Percentiles rank a stretch among this genome's conserved stretches.
These are phyloP conservation scores for Synanthedon formicaeformis DNA, from an alignment of 2,888 invertebrate species.

Conservation along the genomic window DNA sequence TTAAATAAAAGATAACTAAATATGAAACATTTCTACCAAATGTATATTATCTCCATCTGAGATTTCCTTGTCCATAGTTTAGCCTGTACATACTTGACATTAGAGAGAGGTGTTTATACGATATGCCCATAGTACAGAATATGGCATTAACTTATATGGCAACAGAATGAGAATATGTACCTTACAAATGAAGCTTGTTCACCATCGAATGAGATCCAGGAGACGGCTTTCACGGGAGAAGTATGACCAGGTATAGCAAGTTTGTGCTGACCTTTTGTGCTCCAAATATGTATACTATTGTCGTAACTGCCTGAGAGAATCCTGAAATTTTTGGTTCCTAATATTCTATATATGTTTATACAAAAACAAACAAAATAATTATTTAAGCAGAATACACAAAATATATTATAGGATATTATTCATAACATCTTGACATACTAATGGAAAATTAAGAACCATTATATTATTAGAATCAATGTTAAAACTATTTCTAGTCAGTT, in stretches of 20 bases:
- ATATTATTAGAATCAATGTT: too few relatives aligned
- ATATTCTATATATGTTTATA: neutral
- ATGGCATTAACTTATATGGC: too few relatives aligned
- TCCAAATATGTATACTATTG: constrained; percentile 92
- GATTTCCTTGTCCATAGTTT: too few relatives aligned
- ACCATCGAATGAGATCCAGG: constrained; percentile 82
- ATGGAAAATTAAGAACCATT: neutral
- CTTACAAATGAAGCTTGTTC: constrained; percentile 78
- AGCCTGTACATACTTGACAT: too few relatives aligned
- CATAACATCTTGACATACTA: neutral
- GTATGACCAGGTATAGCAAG: constrained; percentile 88
- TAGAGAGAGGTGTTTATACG: too few relatives aligned
- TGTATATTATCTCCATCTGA: too few relatives aligned
- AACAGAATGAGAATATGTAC: constrained; percentile 26
- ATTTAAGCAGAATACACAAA: neutral
- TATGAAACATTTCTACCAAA: too few relatives aligned
- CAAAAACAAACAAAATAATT: constrained; percentile 3
- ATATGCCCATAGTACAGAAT: too few relatives aligned
- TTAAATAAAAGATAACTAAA: too few relatives aligned
- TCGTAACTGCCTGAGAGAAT: constrained; percentile 95
- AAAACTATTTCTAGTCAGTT: too few relatives aligned
- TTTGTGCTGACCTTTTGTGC: constrained; percentile 84
- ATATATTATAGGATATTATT: neutral
- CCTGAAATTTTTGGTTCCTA: constrained; percentile 66
- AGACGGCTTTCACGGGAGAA: constrained; percentile 87